Evolutionary conservation across 2,797 vertebrate genomes (phyloP).

Genomic region (Platalea minor): DNA sequence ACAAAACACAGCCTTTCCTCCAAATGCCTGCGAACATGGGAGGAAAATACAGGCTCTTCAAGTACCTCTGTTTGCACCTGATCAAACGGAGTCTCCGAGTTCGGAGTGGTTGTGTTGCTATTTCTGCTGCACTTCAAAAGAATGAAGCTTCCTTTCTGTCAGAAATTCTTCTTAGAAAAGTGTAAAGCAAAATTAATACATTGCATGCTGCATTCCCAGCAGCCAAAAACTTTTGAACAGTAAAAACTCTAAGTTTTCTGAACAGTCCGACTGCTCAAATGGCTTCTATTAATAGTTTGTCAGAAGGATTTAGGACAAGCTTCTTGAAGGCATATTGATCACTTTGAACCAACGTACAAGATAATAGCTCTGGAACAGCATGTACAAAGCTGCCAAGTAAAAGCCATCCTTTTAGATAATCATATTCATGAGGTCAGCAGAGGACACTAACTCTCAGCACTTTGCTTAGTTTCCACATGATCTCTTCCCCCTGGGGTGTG

Average conservation of each 20-base stretch:
- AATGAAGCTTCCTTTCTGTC: neutral
- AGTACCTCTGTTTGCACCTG: neutral
- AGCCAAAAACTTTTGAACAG: neutral
- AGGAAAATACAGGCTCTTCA: neutral
- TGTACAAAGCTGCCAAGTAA: neutral
- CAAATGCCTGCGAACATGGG: neutral
- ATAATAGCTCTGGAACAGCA: neutral
- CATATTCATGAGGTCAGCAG: constrained; percentile 23
- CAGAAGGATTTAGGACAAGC: constrained; percentile 1
- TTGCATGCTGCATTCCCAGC: neutral
- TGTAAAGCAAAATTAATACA: neutral
- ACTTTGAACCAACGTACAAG: neutral
- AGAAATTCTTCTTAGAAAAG: neutral
- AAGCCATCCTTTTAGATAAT: constrained; percentile 17
- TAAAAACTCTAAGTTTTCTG: neutral
- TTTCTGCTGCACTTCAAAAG: constrained; percentile 5
- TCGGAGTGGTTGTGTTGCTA: neutral
- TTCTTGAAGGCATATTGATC: constrained; percentile 40
- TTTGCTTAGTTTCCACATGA: constrained; percentile 5
- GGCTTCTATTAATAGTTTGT: constrained; percentile 32
- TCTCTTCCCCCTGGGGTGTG: neutral
- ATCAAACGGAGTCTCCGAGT: neutral
- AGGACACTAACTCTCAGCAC: constrained; percentile 1
- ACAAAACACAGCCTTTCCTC: neutral
- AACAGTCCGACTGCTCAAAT: neutral